These are phyloP conservation scores for Dromiciops gliroides DNA, from an alignment of 2,113 vertebrate genomes.

Conservation along the genomic window DNA sequence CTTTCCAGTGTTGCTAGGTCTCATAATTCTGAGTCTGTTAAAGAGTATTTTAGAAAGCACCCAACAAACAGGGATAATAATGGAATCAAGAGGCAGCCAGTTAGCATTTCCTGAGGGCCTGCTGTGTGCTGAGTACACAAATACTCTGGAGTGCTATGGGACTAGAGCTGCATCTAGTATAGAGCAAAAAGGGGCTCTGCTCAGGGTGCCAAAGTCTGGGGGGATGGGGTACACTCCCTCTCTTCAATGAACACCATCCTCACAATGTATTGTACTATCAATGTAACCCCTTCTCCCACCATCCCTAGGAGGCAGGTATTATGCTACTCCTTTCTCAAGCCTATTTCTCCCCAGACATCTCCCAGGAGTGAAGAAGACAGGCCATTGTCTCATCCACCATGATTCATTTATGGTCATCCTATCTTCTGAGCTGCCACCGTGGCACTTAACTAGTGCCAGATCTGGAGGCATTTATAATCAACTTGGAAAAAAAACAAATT, in stretches of 20 bases:
- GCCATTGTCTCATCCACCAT: background rate
- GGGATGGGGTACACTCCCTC: background rate
- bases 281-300: background rate
- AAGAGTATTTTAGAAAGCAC: conserved; percentile 3
- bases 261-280: background rate
- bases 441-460: background rate
- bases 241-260: background rate
- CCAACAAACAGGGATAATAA: conserved; percentile 27
- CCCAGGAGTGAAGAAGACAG: background rate
- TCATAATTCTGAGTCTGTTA: conserved; percentile 13
- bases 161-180: background rate
- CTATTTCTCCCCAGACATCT: background rate
- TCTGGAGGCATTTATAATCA: background rate
- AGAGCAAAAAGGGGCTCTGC: background rate
- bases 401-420: background rate
- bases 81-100: background rate
- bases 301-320: background rate
- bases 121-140: background rate
- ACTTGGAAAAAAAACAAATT: background rate
- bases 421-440: background rate
- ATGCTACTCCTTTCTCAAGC: background rate
- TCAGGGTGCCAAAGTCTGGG: background rate
- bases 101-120: background rate
- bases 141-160: background rate
- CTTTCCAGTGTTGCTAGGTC: conserved; percentile 56